phyloP scores from a whole-genome alignment of 2,797 vertebrate species.

The Fistularia tabacaria region DNA sequence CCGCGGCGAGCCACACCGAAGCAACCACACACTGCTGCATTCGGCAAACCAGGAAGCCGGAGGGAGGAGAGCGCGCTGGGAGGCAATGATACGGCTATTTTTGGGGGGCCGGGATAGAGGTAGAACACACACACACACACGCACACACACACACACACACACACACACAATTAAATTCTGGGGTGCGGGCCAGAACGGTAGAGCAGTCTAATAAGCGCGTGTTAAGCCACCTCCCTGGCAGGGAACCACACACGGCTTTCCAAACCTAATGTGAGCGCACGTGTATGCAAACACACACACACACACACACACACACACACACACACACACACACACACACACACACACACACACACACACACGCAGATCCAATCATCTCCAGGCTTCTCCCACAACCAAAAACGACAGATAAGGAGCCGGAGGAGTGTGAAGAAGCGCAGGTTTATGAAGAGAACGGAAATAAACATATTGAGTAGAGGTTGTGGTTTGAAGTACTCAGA shows the following conservation, averaged over 20 bases:
- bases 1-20: slow-evolving; percentile 35
- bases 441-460: too few species aligned
- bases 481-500: too few species aligned
- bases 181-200: slow-evolving; percentile 32
- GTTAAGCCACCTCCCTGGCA: slow-evolving; percentile 50
- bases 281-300: slow-evolving; percentile 12
- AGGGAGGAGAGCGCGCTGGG: slow-evolving; percentile 16
- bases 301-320: slow-evolving; percentile 1
- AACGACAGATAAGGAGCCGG: too few species aligned
- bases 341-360: slow-evolving; percentile 10
- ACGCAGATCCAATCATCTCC: not conserved
- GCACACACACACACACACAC: slow-evolving; percentile 8
- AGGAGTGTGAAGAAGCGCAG: too few species aligned
- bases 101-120: slow-evolving; percentile 11
- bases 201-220: slow-evolving; percentile 37
- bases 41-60: slow-evolving; percentile 12
- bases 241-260: slow-evolving; percentile 42
- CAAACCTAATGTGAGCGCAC: slow-evolving; percentile 22
- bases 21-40: slow-evolving; percentile 29
- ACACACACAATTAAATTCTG: slow-evolving; percentile 32
- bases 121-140: slow-evolving; percentile 8
- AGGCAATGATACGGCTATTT: slow-evolving; percentile 37
- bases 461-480: too few species aligned
- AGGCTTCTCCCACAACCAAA: too few species aligned
- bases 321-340: slow-evolving; percentile 9